Base-by-base conservation (phyloP, 2,797 vertebrate species). In the Pipistrellus nathusii region DNA sequence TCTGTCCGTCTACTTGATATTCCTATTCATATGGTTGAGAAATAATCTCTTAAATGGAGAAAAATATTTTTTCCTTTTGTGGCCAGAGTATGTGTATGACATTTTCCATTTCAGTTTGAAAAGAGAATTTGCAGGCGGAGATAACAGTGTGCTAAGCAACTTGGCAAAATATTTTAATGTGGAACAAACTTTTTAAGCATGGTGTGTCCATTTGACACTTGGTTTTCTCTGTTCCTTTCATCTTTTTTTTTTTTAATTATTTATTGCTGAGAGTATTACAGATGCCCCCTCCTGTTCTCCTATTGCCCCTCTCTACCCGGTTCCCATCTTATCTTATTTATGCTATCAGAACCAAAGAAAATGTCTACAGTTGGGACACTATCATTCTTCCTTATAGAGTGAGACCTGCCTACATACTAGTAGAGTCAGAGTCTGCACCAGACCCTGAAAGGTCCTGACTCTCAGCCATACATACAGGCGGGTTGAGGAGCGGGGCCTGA, bases 21-120 rank as follows among this genome's bases (percentile, higher is more conserved):
- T 94, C 41, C 30, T 48, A 25, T 38, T 73, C 81, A 69, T 55
- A 32, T 84, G 66, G 0, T 23, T 62, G n/a, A 62, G 0, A 13
- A 88, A 72, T 64, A 30, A 48, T n/a, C 71, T 84, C 23, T 55
- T 68, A 90, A 81, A 64, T 41, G n/a, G 5, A 89, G 30, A 69
- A 57, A 80, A 53, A 68, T 8, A 6, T 32, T 35, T 44, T 90
- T 90, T 48, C 32, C 25, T 76, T 85, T 10, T 62, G 35, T 80
- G 30, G 14, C 35, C 32, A 94, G 46, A 90, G 73, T 57, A 55
- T n/a, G 9, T 62, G 25, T 48, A 53, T 68, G 8, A 48, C 23
- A 68, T 92, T 94, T 92, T 71, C 18, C 44, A 75, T 64, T 78
- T 88, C 62, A 64, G 46, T 82, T 2, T 87, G 32, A 46, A 55